These are phyloP conservation scores for Leistus spinibarbis DNA, from an alignment of 2,888 invertebrate species.

Conservation along the genomic window DNA sequence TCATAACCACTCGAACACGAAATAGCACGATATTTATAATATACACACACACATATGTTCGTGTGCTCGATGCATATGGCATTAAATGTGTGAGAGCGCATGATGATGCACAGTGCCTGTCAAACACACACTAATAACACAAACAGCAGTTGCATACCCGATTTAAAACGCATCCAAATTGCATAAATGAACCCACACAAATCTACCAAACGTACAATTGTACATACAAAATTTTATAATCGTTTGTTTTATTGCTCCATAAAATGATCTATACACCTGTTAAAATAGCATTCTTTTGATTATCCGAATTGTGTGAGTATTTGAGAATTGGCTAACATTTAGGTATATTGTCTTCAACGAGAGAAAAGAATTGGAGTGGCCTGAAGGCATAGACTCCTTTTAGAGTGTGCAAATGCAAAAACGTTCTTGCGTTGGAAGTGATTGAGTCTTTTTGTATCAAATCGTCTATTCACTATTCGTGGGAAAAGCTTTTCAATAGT, in stretches of 20 bases:
- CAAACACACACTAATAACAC: not conserved
- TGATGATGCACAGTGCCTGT: not conserved
- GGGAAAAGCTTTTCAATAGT: not conserved
- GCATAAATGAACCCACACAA: not conserved
- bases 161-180: not conserved
- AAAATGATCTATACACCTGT: too few relatives aligned
- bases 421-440: not conserved
- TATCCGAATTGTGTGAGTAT: too few relatives aligned
- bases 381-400: not conserved
- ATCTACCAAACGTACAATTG: not conserved
- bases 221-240: too few relatives aligned
- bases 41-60: not conserved
- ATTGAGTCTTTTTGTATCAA: not conserved
- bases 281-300: too few relatives aligned
- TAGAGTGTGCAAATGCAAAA: not conserved
- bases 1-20: too few relatives aligned
- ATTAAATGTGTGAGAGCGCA: not conserved
- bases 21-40: too few relatives aligned
- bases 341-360: not conserved
- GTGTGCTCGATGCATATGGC: not conserved
- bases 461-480: not conserved
- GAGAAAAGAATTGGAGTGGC: not conserved
- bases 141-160: not conserved
- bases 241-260: too few relatives aligned
- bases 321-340: too few relatives aligned